phyloP scores from a whole-genome alignment of 2,888 invertebrate species.

The Dryomyza anilis region DNA sequence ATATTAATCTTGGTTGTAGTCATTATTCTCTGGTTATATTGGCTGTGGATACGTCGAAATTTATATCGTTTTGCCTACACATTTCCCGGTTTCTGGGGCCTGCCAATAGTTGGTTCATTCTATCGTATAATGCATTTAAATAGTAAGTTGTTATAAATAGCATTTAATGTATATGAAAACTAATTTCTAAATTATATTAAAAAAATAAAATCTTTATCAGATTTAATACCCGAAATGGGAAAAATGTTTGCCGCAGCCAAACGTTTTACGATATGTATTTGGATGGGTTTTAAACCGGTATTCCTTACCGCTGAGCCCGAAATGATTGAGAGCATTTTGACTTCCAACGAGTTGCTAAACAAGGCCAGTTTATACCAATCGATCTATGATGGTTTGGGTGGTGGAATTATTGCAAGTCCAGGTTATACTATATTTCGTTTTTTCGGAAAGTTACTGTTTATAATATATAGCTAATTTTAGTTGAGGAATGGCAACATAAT shows the following conservation, averaged over 20 bases:
- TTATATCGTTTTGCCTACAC: slow-evolving; percentile 29
- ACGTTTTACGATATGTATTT: slow-evolving; percentile 28
- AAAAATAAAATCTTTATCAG: too few relatives aligned
- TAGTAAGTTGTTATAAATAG: slow-evolving; percentile 10
- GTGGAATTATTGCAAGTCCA: slow-evolving; percentile 33
- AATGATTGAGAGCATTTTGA: slow-evolving; percentile 34
- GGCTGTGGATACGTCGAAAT: slow-evolving; percentile 31
- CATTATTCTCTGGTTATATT: slow-evolving; percentile 30
- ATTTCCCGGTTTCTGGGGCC: slow-evolving; percentile 31
- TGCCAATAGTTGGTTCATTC: slow-evolving; percentile 27
- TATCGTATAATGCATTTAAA: slow-evolving; percentile 5
- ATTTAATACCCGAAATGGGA: slow-evolving; percentile 5
- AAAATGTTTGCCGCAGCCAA: slow-evolving; percentile 27
- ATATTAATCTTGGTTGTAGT: too few relatives aligned
- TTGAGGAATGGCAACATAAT: slow-evolving; percentile 29
- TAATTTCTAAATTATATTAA: neutral
- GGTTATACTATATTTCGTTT: too few relatives aligned
- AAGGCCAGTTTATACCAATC: slow-evolving; percentile 31
- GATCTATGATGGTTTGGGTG: slow-evolving; percentile 12
- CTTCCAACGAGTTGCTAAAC: slow-evolving; percentile 35
- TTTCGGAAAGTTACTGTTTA: too few relatives aligned
- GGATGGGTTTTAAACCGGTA: slow-evolving; percentile 35
- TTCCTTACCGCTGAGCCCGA: slow-evolving; percentile 36
- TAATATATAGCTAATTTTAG: too few relatives aligned
- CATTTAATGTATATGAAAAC: neutral